phyloP scores from a whole-genome alignment of 1,140 invertebrate genomes.

The Drosophila ironensis region DNA sequence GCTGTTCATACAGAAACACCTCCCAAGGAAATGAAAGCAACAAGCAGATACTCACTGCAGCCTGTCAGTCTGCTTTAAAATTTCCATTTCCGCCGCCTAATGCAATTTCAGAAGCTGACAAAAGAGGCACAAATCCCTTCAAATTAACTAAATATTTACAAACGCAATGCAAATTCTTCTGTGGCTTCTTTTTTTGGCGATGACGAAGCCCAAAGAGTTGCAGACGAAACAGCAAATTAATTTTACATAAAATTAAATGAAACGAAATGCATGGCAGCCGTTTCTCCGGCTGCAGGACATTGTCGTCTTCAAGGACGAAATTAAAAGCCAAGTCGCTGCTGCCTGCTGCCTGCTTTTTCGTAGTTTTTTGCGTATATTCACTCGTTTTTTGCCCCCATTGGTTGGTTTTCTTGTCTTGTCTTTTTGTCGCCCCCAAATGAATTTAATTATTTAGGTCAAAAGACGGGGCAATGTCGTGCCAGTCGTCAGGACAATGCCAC shows the following conservation, averaged over 20 bases:
- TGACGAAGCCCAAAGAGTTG: conserved; percentile 19
- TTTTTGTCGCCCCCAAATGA: conserved; percentile 34
- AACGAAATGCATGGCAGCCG: conserved; percentile 55
- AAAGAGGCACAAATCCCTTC: conserved; percentile 22
- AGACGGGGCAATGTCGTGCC: conserved; percentile 48
- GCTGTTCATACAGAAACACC: neutral
- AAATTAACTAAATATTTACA: conserved; percentile 77
- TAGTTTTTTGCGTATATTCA: neutral
- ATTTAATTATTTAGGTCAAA: conserved; percentile 80
- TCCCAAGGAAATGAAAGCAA: conserved; percentile 26
- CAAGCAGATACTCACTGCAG: conserved; percentile 21
- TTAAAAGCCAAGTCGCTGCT: conserved; percentile 57
- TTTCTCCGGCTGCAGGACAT: conserved; percentile 23
- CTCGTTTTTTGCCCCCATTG: neutral
- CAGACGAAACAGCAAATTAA: conserved; percentile 64
- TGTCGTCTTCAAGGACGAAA: conserved; percentile 32
- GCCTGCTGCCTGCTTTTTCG: neutral
- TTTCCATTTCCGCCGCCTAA: conserved; percentile 30
- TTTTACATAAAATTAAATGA: conserved; percentile 78
- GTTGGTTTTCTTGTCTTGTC: conserved; percentile 8
- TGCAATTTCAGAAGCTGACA: conserved; percentile 16
- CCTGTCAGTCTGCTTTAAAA: neutral
- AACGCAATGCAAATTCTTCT: conserved; percentile 62
- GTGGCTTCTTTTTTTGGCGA: conserved; percentile 24
- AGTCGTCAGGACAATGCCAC: conserved; percentile 71